phyloP scores from a whole-genome alignment of 2,888 invertebrate species.

The Lasioglossum calceatum region DNA sequence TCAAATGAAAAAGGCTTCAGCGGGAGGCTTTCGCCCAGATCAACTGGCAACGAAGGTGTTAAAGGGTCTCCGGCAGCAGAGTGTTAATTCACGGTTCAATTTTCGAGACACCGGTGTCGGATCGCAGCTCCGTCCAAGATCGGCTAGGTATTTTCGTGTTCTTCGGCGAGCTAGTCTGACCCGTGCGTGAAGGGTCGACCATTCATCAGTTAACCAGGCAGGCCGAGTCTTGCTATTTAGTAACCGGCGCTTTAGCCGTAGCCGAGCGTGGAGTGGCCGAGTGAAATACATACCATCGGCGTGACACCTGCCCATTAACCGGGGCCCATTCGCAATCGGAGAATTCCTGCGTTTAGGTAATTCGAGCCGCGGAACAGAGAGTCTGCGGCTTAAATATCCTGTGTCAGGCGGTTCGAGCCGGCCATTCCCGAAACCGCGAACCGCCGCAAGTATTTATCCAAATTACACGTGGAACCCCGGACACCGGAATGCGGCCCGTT shows the following conservation, averaged over 20 bases:
- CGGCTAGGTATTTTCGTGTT: neutral
- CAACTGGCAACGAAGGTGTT: neutral
- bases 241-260: neutral
- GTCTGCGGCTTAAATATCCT: constrained; percentile 65
- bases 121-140: neutral
- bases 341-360: constrained; percentile 65
- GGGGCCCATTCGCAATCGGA: constrained; percentile 57
- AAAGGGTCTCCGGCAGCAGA: neutral
- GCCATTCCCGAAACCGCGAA: constrained; percentile 54
- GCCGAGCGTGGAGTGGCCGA: neutral
- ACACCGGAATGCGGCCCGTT: constrained; percentile 38
- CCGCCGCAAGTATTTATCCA: constrained; percentile 59
- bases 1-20: no score
- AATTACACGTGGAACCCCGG: constrained; percentile 43
- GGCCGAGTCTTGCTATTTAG: neutral
- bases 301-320: constrained; percentile 55
- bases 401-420: constrained; percentile 55
- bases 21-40: no score
- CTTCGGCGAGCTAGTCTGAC: neutral
- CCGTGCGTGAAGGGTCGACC: neutral
- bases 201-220: constrained; percentile 4
- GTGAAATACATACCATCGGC: constrained; percentile 40
- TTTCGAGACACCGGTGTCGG: neutral
- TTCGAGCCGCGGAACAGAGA: constrained; percentile 55
- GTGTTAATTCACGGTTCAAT: neutral